Evolutionary conservation across 1,140 invertebrate genomes (phyloP).

Genomic region (Trichoplusia ni): DNA sequence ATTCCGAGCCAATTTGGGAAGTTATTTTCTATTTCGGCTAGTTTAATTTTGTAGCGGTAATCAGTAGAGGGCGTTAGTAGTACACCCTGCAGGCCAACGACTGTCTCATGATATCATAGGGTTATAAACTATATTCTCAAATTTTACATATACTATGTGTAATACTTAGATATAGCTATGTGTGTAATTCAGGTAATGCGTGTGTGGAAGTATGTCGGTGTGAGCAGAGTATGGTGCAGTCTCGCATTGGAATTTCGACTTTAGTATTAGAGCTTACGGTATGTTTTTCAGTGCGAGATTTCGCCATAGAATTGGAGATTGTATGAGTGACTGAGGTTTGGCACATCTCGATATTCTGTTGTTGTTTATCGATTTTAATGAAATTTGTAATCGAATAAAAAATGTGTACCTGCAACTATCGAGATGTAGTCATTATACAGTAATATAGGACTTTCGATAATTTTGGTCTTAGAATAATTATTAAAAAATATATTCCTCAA

Average conservation of each 20-base stretch:
- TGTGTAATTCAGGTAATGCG: constrained; percentile 25
- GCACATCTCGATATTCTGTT: constrained; percentile 14
- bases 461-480: constrained; percentile 2
- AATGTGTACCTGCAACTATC: background rate
- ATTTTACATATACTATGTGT: constrained; percentile 36
- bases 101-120: constrained; percentile 52
- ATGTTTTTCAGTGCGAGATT: background rate
- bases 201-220: constrained; percentile 13
- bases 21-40: constrained; percentile 39
- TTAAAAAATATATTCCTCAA: background rate
- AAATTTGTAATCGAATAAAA: background rate
- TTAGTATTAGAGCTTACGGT: background rate
- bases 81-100: constrained; percentile 38
- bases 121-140: constrained; percentile 38
- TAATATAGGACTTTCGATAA: constrained; percentile 11
- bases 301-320: background rate
- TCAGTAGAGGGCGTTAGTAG: constrained; percentile 25
- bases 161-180: constrained; percentile 30
- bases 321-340: background rate
- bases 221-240: background rate
- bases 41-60: constrained; percentile 28
- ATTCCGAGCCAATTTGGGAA: constrained; percentile 64
- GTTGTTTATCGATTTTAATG: constrained; percentile 10
- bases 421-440: background rate
- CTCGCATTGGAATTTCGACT: background rate